Conservation (phyloP, 2,113 vertebrate species). For the Anthoscopus minutus region DNA sequence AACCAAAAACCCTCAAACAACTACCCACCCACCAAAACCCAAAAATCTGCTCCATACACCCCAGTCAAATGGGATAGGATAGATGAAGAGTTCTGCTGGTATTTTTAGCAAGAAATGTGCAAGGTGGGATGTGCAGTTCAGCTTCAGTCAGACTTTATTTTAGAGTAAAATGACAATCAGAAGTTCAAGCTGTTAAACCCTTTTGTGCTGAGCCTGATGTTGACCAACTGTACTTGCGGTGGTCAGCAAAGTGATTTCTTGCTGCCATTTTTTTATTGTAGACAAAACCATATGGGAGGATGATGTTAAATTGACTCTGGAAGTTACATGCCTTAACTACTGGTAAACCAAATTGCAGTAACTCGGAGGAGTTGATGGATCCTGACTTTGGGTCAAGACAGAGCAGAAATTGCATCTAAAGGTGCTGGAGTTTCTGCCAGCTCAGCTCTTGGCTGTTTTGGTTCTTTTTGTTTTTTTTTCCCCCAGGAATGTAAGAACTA, state of each 20-base stretch:
- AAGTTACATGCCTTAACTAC: background rate
- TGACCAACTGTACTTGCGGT: background rate
- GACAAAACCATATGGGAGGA: background rate
- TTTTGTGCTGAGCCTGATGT: background rate
- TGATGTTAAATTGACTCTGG: background rate
- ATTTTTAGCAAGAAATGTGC: background rate
- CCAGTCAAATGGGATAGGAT: background rate
- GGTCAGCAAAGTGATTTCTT: background rate
- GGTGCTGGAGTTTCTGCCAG: background rate
- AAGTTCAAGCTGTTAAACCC: background rate
- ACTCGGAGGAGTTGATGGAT: background rate
- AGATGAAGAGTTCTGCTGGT: background rate
- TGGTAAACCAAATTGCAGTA: background rate
- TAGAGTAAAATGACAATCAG: background rate
- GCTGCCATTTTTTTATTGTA: background rate
- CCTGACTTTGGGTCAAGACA: background rate
- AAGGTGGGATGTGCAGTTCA: background rate
- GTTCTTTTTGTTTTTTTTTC: background rate
- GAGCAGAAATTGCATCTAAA: background rate
- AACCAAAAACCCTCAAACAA: background rate
- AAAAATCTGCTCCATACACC: background rate
- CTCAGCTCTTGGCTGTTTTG: background rate
- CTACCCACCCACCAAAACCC: rapidly evolving
- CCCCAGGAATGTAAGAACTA: background rate
- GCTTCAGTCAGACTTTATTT: background rate